These are phyloP conservation scores for Agriopis leucophaearia DNA, from an alignment of 2,888 invertebrate genomes.

Conservation along the genomic window DNA sequence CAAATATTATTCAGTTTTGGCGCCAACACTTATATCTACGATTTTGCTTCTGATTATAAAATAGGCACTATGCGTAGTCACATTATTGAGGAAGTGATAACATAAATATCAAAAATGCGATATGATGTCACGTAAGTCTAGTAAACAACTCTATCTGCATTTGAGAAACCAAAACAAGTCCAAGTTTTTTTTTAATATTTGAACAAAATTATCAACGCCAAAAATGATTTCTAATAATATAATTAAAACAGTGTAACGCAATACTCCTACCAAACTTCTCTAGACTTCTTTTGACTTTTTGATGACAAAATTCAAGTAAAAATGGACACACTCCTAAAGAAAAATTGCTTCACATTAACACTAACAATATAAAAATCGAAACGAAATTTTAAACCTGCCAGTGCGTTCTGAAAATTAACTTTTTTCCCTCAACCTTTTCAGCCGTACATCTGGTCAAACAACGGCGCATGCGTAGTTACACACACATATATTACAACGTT, in stretches of 20 bases:
- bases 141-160: slow-evolving; percentile 14
- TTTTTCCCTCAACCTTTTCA: slow-evolving; percentile 26
- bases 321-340: too few relatives aligned
- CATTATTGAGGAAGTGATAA: slow-evolving; percentile 25
- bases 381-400: slow-evolving; percentile 12
- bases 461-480: slow-evolving; percentile 69
- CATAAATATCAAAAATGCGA: slow-evolving; percentile 1
- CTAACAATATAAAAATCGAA: neutral
- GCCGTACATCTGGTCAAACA: slow-evolving; percentile 69
- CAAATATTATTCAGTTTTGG: slow-evolving; percentile 7
- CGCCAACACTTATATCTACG: slow-evolving; percentile 9
- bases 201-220: neutral
- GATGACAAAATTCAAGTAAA: too few relatives aligned
- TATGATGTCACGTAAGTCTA: slow-evolving; percentile 10
- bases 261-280: too few relatives aligned
- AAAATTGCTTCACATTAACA: too few relatives aligned
- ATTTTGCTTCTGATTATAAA: slow-evolving; percentile 13
- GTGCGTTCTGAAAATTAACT: slow-evolving; percentile 31
- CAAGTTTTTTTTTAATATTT: neutral
- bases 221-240: neutral
- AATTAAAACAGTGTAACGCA: too few relatives aligned
- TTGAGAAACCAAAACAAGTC: slow-evolving; percentile 2
- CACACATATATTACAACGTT: slow-evolving; percentile 52
- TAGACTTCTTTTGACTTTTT: too few relatives aligned
- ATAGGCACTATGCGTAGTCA: slow-evolving; percentile 10